These are phyloP conservation scores for Eupithecia subumbrata DNA, from an alignment of 2,888 invertebrate species.

Conservation along the genomic window DNA sequence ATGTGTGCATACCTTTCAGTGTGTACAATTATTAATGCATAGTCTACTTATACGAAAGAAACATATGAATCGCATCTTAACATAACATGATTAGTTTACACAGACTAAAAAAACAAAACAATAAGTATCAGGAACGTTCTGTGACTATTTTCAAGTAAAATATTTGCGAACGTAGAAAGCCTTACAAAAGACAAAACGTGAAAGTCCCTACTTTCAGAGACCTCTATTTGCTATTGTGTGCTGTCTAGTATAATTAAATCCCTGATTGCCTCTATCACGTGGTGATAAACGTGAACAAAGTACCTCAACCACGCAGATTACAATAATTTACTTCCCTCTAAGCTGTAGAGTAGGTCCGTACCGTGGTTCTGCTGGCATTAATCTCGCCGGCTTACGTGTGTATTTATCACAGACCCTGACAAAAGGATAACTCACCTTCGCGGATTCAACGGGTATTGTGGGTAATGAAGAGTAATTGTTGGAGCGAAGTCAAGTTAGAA, in stretches of 20 bases:
- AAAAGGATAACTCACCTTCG: slow-evolving; percentile 54
- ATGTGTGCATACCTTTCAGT: too few species aligned
- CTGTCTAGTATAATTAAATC: neutral
- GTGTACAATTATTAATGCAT: too few species aligned
- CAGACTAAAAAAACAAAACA: too few species aligned
- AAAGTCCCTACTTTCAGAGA: neutral
- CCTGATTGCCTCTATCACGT: slow-evolving; percentile 10
- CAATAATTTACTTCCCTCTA: slow-evolving; percentile 36
- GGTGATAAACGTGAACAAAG: slow-evolving; percentile 25
- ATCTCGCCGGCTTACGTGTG: slow-evolving; percentile 54
- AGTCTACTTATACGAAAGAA: too few species aligned
- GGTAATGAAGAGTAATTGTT: slow-evolving; percentile 61
- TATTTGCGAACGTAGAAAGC: neutral
- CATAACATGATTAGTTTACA: too few species aligned
- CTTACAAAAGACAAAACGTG: neutral
- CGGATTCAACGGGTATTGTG: slow-evolving; percentile 53
- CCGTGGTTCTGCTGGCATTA: slow-evolving; percentile 45
- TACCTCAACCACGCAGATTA: slow-evolving; percentile 31
- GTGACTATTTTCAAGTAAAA: neutral
- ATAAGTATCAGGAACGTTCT: too few species aligned
- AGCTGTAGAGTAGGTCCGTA: slow-evolving; percentile 34
- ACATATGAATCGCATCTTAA: too few species aligned
- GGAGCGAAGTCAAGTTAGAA: slow-evolving; percentile 50
- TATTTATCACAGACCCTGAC: slow-evolving; percentile 58
- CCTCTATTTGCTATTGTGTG: neutral